Conservation (phyloP, 1,140 invertebrate genomes). For the Steinernema khuongi region DNA sequence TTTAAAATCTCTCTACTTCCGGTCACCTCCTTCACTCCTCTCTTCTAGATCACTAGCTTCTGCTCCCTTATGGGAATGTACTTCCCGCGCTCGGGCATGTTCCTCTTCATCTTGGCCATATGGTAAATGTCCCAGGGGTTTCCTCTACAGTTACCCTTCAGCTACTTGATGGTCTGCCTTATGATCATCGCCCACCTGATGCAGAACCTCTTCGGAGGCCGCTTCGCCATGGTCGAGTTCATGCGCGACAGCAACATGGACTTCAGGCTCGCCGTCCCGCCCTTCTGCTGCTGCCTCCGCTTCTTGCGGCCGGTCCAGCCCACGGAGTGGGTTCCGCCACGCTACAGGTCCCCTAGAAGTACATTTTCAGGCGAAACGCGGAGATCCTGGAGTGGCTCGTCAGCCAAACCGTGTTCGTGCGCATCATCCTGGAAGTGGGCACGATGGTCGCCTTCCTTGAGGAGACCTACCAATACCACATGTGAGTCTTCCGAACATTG, state of each 20-base stretch:
- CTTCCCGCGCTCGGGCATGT: neutral
- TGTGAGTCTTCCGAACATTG: neutral
- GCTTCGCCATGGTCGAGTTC: neutral
- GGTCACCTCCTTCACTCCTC: neutral
- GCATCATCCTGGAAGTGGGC: neutral
- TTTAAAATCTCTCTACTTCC: neutral
- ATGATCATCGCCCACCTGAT: conserved; percentile 4
- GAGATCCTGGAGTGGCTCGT: conserved; percentile 10
- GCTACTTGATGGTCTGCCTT: conserved; percentile 10
- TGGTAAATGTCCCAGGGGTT: neutral
- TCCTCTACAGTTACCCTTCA: neutral
- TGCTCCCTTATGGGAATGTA: neutral
- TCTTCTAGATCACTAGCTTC: neutral
- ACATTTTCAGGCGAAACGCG: neutral
- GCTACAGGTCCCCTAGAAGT: neutral
- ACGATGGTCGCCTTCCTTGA: conserved; percentile 12
- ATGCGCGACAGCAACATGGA: neutral
- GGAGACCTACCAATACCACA: conserved; percentile 1
- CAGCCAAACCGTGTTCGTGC: neutral
- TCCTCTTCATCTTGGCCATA: conserved; percentile 5
- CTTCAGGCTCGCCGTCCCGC: neutral
- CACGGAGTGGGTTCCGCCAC: neutral
- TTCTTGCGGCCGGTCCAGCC: neutral
- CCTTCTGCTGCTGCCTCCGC: neutral
- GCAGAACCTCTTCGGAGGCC: conserved; percentile 5